phyloP scores from a whole-genome alignment of 2,113 vertebrate species.

The Dendropsophus ebraccatus region DNA sequence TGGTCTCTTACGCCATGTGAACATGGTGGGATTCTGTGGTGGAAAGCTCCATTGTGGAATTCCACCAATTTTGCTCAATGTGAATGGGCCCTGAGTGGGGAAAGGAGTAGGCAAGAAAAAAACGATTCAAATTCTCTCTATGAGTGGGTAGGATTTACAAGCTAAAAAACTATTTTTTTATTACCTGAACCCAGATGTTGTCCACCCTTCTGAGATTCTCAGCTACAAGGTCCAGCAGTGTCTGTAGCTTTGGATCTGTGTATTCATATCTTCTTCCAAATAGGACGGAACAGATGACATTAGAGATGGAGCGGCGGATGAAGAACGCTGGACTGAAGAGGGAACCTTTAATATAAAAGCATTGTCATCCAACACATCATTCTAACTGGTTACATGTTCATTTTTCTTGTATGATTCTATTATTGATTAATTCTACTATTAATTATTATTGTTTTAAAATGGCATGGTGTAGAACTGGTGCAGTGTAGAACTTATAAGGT shows the following conservation, averaged over 20 bases:
- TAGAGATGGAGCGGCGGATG: constrained; percentile 63
- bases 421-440: too few relatives aligned
- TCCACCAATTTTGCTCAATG: too few relatives aligned
- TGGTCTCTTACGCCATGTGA: too few relatives aligned
- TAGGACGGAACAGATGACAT: constrained; percentile 67
- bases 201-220: constrained; percentile 42
- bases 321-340: constrained; percentile 64
- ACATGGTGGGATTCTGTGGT: too few relatives aligned
- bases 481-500: too few relatives aligned
- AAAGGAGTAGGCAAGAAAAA: too few relatives aligned
- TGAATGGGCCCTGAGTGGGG: too few relatives aligned
- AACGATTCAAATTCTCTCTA: background rate
- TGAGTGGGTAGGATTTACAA: background rate
- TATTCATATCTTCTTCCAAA: constrained; percentile 67
- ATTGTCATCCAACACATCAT: background rate
- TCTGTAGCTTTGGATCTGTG: constrained; percentile 62
- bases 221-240: constrained; percentile 46
- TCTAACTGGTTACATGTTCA: too few relatives aligned
- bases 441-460: too few relatives aligned
- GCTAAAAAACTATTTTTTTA: background rate
- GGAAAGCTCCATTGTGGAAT: too few relatives aligned
- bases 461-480: too few relatives aligned
- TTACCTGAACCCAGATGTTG: constrained; percentile 55
- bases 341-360: constrained; percentile 58
- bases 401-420: too few relatives aligned